Evolutionary conservation across 2,113 vertebrate genomes (phyloP).

Genomic region (Sminthopsis crassicaudata): DNA sequence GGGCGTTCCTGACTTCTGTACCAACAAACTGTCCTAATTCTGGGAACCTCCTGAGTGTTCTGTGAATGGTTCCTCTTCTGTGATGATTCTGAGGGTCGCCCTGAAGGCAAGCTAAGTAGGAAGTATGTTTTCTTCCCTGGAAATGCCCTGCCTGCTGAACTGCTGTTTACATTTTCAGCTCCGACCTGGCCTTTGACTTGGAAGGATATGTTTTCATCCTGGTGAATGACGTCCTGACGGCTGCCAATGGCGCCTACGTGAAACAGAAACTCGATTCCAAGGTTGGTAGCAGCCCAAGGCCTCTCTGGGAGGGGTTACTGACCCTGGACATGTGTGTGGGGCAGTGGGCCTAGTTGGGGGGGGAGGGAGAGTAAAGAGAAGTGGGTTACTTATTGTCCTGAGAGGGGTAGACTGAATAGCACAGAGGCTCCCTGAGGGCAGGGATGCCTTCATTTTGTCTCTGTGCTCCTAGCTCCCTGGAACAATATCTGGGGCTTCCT

Average conservation of each 20-base stretch:
- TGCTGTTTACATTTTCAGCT: slow-evolving; percentile 81
- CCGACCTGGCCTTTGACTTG: slow-evolving; percentile 95
- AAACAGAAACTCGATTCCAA: slow-evolving; percentile 98
- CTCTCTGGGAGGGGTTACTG: slow-evolving; percentile 15
- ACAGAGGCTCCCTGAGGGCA: background rate
- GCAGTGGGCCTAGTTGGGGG: too few relatives aligned
- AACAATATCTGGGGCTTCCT: background rate
- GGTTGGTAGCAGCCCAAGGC: slow-evolving; percentile 81
- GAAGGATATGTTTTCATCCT: slow-evolving; percentile 95
- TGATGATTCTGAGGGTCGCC: background rate
- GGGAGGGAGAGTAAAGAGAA: too few relatives aligned
- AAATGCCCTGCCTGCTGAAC: background rate
- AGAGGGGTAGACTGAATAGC: background rate
- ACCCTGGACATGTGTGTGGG: background rate
- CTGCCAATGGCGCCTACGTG: slow-evolving; percentile 94
- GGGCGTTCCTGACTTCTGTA: background rate
- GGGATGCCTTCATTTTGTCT: background rate
- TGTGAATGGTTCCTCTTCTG: background rate
- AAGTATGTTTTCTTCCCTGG: background rate
- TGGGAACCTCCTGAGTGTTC: background rate
- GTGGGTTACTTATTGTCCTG: slow-evolving; percentile 1
- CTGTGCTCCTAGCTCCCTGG: too few relatives aligned
- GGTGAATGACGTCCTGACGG: slow-evolving; percentile 94
- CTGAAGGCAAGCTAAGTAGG: too few relatives aligned
- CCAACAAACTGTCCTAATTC: background rate